phyloP scores from a whole-genome alignment of 2,113 vertebrate genomes.

The Hippocampus abdominalis region DNA sequence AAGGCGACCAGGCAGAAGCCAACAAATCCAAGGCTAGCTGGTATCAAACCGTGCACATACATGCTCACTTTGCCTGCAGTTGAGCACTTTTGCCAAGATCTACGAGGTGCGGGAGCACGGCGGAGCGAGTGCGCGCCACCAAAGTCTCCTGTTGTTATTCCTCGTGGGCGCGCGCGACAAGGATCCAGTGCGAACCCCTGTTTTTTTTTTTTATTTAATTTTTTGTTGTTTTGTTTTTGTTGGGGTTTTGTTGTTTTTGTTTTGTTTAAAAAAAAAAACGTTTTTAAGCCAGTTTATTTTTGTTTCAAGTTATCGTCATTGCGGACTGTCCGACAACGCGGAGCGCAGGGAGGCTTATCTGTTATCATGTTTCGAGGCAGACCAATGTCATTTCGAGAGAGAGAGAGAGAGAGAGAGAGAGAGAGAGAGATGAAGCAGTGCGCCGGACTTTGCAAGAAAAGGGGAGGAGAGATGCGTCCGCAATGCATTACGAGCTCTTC shows the following conservation, averaged over 20 bases:
- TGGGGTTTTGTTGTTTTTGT: background rate
- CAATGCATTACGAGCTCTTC: slow-evolving; percentile 74
- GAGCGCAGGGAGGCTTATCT: slow-evolving; percentile 61
- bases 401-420: slow-evolving; percentile 72
- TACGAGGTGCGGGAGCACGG: slow-evolving; percentile 42
- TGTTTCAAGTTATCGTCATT: slow-evolving; percentile 58
- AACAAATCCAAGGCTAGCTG: slow-evolving; percentile 80
- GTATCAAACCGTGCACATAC: slow-evolving; percentile 76
- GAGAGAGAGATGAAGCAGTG: slow-evolving; percentile 74
- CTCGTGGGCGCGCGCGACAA: slow-evolving; percentile 40
- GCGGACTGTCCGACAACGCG: slow-evolving; percentile 56
- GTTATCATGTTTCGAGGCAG: slow-evolving; percentile 73
- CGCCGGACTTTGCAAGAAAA: slow-evolving; percentile 72
- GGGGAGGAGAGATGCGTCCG: slow-evolving; percentile 81
- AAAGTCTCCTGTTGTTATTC: slow-evolving; percentile 47
- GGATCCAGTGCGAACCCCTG: slow-evolving; percentile 33
- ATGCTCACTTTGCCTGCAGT: slow-evolving; percentile 63
- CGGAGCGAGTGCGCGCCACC: slow-evolving; percentile 25
- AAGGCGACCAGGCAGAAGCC: slow-evolving; percentile 82
- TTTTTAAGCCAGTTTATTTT: slow-evolving; percentile 45
- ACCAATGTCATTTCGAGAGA: slow-evolving; percentile 73
- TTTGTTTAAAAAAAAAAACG: background rate
- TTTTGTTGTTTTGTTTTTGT: background rate
- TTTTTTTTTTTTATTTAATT: background rate
- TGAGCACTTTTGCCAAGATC: slow-evolving; percentile 43